Evolutionary conservation across 2,797 vertebrate species (phyloP).

Genomic region (Heteromormyrus szaboi): DNA sequence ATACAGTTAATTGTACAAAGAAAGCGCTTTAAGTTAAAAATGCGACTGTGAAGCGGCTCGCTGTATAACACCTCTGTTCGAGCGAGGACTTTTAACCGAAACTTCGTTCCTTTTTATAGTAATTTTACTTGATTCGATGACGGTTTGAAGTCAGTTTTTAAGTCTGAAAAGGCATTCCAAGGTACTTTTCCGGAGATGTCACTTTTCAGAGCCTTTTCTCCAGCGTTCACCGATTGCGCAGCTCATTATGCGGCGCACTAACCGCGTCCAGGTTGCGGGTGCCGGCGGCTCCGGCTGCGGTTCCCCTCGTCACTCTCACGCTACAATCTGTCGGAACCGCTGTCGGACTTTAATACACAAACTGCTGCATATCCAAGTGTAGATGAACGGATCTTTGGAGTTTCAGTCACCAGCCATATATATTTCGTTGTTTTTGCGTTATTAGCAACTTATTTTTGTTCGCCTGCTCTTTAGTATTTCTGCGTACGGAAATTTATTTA

Average conservation of each 20-base stretch:
- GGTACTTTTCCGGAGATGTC: not conserved
- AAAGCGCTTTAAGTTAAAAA: slow-evolving; percentile 12
- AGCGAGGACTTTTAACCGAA: slow-evolving; percentile 11
- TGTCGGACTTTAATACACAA: not conserved
- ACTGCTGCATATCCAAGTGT: not conserved
- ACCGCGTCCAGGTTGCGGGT: not conserved
- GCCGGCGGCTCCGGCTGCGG: not conserved
- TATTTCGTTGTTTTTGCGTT: not conserved
- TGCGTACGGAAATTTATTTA: not conserved
- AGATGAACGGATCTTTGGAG: not conserved
- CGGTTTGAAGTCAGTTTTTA: slow-evolving; percentile 21
- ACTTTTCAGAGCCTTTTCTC: not conserved
- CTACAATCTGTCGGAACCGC: not conserved
- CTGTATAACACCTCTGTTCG: slow-evolving; percentile 16
- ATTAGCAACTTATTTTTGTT: not conserved
- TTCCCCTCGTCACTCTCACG: too few relatives aligned
- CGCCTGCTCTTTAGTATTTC: not conserved
- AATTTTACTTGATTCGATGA: slow-evolving; percentile 6
- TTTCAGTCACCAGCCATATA: not conserved
- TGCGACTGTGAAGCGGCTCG: slow-evolving; percentile 6
- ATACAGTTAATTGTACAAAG: slow-evolving; percentile 23
- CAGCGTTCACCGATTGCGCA: not conserved
- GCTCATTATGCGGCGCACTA: not conserved
- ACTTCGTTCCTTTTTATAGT: not conserved
- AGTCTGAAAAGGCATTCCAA: slow-evolving; percentile 1